Evolutionary conservation across 1,140 invertebrate genomes (phyloP).

Genomic region (Lycorma delicatula): DNA sequence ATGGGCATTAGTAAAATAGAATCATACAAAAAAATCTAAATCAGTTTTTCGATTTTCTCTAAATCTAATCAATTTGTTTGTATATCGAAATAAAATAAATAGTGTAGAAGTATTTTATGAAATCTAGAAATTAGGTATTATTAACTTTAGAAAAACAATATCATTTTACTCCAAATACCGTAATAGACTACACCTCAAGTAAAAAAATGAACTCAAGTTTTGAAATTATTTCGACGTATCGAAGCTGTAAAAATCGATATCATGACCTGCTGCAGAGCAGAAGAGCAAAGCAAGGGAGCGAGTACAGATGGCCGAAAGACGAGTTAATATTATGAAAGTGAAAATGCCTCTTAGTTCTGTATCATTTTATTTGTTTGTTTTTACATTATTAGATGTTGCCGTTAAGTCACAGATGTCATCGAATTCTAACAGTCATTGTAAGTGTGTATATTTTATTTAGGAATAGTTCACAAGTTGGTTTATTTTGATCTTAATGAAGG

Average conservation of each 20-base stretch:
- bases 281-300: neutral
- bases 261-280: neutral
- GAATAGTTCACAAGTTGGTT: neutral
- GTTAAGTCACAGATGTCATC: slow-evolving; percentile 18
- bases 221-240: too few species aligned
- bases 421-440: slow-evolving; percentile 15
- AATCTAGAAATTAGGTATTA: too few species aligned
- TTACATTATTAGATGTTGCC: slow-evolving; percentile 13
- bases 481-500: slow-evolving; percentile 10
- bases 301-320: neutral
- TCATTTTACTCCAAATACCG: too few species aligned
- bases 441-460: neutral
- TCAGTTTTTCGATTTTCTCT: too few species aligned
- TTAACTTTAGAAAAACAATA: too few species aligned
- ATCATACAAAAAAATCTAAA: too few species aligned
- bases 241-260: neutral
- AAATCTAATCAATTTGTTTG: too few species aligned
- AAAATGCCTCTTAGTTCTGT: slow-evolving; percentile 13
- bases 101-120: too few species aligned
- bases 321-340: slow-evolving; percentile 20
- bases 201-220: too few species aligned
- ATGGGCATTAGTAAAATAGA: too few species aligned
- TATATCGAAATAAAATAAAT: too few species aligned
- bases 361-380: slow-evolving; percentile 15
- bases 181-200: too few species aligned